A percentile compares a stretch with the other conserved stretches of the same genome.
Conservation (phyloP, 1,140 invertebrate genomes). For the Aphis craccivora region DNA sequence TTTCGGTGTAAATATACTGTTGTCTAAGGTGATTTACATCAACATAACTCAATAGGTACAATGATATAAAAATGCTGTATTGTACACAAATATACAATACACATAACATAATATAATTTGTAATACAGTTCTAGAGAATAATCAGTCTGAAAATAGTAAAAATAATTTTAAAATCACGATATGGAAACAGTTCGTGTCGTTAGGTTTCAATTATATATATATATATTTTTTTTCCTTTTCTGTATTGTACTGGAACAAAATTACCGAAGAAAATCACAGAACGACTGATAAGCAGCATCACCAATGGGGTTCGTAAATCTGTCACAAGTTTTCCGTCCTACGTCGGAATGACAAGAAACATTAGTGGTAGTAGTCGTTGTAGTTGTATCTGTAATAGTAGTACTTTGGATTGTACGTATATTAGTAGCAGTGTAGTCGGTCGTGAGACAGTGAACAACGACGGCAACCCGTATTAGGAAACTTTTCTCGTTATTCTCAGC, state of each 20-base stretch:
- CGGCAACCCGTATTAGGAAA: background rate
- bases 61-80: background rate
- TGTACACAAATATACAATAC: background rate
- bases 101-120: background rate
- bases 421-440: background rate
- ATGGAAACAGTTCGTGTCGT: background rate
- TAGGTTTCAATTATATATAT: background rate
- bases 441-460: conserved; percentile 16
- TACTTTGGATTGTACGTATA: background rate
- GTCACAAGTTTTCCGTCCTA: background rate
- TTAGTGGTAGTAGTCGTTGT: background rate
- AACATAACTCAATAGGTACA: background rate
- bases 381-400: background rate
- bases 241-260: background rate
- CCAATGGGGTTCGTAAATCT: background rate
- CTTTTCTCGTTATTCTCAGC: conserved; percentile 36
- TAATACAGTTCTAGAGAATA: background rate
- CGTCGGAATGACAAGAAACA: background rate
- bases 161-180: background rate
- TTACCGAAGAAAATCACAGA: background rate
- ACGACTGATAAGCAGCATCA: background rate
- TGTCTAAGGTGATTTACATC: background rate
- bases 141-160: background rate
- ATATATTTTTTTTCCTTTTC: background rate
- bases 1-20: background rate